Evolutionary conservation across 2,888 invertebrate genomes (phyloP).

Genomic region (Acrobeloides nanus): DNA sequence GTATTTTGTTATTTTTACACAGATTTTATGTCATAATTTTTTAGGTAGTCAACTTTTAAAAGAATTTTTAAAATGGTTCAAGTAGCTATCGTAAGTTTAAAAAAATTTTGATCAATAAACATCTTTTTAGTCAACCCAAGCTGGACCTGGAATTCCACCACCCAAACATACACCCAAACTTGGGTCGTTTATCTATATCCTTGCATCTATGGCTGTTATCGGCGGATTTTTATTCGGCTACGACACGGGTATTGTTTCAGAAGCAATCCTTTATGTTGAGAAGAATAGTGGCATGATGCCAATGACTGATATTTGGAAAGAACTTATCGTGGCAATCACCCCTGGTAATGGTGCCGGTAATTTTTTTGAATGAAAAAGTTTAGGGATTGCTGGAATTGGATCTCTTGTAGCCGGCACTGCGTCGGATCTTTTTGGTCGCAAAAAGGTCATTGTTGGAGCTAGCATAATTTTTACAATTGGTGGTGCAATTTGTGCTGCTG

Average conservation of each 20-base stretch:
- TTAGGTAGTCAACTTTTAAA: no score
- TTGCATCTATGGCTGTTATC: slow-evolving; percentile 36
- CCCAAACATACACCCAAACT: slow-evolving; percentile 27
- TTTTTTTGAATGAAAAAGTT: background rate
- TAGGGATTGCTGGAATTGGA: slow-evolving; percentile 23
- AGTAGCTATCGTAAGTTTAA: no score
- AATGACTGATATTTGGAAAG: slow-evolving; percentile 38
- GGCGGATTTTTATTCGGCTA: slow-evolving; percentile 59
- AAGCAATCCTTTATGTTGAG: slow-evolving; percentile 42
- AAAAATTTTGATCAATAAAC: no score
- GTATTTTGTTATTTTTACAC: no score
- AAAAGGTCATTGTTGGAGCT: slow-evolving; percentile 58
- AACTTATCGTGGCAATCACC: slow-evolving; percentile 41
- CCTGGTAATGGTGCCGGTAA: slow-evolving; percentile 26
- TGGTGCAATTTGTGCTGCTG: slow-evolving; percentile 54
- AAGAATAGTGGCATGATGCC: slow-evolving; percentile 31
- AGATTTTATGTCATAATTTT: no score
- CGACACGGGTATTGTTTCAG: slow-evolving; percentile 57
- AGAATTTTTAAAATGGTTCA: no score
- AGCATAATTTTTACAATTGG: slow-evolving; percentile 59
- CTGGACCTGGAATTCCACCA: slow-evolving; percentile 23
- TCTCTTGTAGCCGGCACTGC: slow-evolving; percentile 53
- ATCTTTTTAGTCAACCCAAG: slow-evolving; percentile 18
- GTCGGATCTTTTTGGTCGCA: slow-evolving; percentile 59
- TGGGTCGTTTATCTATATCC: slow-evolving; percentile 32